Conservation (phyloP, 2,888 invertebrate genomes). For the Julus scandinavius region DNA sequence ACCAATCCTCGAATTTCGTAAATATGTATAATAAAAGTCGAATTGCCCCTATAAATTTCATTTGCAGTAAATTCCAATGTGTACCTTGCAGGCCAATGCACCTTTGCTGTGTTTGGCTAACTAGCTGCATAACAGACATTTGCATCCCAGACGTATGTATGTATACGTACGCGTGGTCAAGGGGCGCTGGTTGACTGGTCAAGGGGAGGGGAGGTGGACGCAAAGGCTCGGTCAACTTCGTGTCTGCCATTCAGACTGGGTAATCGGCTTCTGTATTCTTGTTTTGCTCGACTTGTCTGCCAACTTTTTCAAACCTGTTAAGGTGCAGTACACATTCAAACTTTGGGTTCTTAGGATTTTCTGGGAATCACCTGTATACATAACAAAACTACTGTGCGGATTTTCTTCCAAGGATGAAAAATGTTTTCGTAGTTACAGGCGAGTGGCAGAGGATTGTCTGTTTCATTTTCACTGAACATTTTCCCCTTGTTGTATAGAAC, state of each 20-base stretch:
- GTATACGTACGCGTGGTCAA: conserved; percentile 2
- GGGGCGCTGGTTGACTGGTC: conserved; percentile 26
- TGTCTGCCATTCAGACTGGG: conserved; percentile 29
- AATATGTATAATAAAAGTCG: too few species aligned
- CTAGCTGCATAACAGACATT: neutral
- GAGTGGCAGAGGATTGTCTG: too few species aligned
- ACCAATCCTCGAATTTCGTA: too few species aligned
- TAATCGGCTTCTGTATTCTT: neutral
- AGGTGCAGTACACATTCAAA: too few species aligned
- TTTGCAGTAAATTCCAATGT: neutral
- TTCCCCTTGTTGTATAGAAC: too few species aligned
- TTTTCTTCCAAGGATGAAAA: too few species aligned
- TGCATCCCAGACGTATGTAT: conserved; percentile 23
- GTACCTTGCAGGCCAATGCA: conserved; percentile 13
- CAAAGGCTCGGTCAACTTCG: conserved; percentile 13
- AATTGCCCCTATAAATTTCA: too few species aligned
- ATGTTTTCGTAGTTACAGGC: too few species aligned
- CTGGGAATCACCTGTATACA: neutral
- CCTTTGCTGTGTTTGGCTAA: neutral
- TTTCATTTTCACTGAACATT: too few species aligned
- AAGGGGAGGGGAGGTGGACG: conserved; percentile 2
- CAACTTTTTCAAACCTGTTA: neutral
- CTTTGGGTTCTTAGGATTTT: neutral
- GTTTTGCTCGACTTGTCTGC: neutral
- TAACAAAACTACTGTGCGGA: too few species aligned